A percentile compares a stretch with the other conserved stretches of the same genome.
Conservation (phyloP, 2,888 invertebrate genomes). For the Aethes cnicana region DNA sequence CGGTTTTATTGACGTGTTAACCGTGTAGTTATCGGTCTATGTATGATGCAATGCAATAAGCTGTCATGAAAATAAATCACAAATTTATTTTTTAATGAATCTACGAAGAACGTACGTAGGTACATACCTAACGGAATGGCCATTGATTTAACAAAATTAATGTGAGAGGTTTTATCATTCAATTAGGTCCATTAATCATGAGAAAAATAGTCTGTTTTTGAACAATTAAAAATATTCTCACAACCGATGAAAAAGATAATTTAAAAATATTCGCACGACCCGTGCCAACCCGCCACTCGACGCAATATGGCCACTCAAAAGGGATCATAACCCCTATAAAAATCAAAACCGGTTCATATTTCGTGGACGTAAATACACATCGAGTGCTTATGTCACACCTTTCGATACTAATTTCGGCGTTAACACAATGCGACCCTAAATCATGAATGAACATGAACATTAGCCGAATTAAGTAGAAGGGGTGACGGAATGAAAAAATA, state of each 20-base stretch:
- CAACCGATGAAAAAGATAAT: constrained; percentile 21
- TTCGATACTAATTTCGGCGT: constrained; percentile 74
- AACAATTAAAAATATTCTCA: constrained; percentile 28
- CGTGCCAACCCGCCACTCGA: constrained; percentile 45
- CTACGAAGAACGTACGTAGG: no score
- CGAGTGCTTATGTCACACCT: constrained; percentile 72
- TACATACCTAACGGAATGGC: no score
- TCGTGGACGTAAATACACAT: constrained; percentile 66
- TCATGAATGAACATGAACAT: constrained; percentile 74
- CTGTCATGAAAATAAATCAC: no score
- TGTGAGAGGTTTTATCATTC: no score
- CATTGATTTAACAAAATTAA: no score
- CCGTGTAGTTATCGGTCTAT: constrained; percentile 5
- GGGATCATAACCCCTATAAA: constrained; percentile 56
- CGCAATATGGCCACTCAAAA: constrained; percentile 56
- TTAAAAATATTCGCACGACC: constrained; percentile 34
- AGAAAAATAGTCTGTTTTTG: no score
- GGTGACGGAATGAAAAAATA: constrained; percentile 60
- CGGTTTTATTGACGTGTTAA: constrained; percentile 42
- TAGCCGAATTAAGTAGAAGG: constrained; percentile 51
- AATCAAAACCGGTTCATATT: constrained; percentile 64
- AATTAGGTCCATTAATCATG: no score
- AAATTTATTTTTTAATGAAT: no score
- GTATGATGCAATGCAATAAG: constrained; percentile 6
- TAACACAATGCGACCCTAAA: constrained; percentile 70